phyloP scores from a whole-genome alignment of 2,113 vertebrate species.

The Rhinoderma darwinii region DNA sequence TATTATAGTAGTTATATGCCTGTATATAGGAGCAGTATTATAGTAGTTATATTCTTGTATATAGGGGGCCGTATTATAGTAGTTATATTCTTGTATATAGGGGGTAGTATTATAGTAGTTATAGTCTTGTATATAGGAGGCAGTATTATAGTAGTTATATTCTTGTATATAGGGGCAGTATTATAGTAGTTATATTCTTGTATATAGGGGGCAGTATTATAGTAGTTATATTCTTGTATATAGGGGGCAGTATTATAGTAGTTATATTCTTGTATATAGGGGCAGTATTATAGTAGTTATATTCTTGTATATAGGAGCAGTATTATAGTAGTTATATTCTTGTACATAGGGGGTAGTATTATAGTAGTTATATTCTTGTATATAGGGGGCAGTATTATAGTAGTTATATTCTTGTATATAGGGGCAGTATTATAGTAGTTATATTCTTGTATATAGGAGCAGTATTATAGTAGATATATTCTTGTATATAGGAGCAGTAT shows the following conservation, averaged over 20 bases:
- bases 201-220: not conserved
- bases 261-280: conserved; percentile 9
- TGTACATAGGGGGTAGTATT: no score
- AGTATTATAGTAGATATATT: not conserved
- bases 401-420: no score
- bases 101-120: not conserved
- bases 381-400: no score
- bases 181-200: conserved; percentile 9
- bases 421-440: no score
- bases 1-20: not conserved
- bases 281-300: conserved; percentile 12
- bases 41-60: not conserved
- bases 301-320: conserved; percentile 5
- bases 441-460: not conserved
- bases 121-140: not conserved
- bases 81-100: conserved; percentile 5
- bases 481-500: not conserved
- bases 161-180: not conserved
- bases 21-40: not conserved
- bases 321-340: no score
- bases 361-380: no score
- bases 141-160: conserved; percentile 5
- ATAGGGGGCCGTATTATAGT: not conserved
- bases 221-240: not conserved
- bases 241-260: conserved; percentile 11